These are phyloP conservation scores for Trogon melanurus DNA, from an alignment of 2,113 vertebrate species.

Conservation along the genomic window DNA sequence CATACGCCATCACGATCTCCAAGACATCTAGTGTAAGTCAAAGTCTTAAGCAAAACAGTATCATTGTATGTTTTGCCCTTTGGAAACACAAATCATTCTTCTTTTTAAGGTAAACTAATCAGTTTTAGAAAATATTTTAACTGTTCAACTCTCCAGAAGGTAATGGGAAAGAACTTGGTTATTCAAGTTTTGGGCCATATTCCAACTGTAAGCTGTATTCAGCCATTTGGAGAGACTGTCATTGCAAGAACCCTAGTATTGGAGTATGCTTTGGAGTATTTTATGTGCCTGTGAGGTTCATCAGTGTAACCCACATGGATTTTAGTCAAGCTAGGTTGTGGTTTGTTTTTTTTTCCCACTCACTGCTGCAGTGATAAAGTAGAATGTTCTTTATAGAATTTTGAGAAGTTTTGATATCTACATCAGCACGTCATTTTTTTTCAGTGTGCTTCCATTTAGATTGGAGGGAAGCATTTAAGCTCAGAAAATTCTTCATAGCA, in stretches of 20 bases:
- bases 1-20: rapidly evolving
- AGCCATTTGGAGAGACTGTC: background rate
- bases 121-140: background rate
- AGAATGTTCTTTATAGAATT: background rate
- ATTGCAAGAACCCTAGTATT: background rate
- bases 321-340: background rate
- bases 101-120: background rate
- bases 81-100: background rate
- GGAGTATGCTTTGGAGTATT: background rate
- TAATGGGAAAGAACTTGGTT: background rate
- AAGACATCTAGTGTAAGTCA: background rate
- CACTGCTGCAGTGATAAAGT: background rate
- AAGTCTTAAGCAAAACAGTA: background rate
- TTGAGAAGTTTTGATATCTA: background rate
- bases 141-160: background rate
- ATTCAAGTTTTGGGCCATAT: background rate
- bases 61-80: background rate
- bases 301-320: background rate
- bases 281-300: background rate
- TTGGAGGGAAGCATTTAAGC: background rate
- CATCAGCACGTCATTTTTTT: background rate
- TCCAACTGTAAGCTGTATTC: background rate
- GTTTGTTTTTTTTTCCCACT: background rate
- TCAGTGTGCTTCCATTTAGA: background rate
- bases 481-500: background rate